Evolutionary conservation across 2,888 invertebrate genomes (phyloP).

Genomic region (Harpalus rubripes): DNA sequence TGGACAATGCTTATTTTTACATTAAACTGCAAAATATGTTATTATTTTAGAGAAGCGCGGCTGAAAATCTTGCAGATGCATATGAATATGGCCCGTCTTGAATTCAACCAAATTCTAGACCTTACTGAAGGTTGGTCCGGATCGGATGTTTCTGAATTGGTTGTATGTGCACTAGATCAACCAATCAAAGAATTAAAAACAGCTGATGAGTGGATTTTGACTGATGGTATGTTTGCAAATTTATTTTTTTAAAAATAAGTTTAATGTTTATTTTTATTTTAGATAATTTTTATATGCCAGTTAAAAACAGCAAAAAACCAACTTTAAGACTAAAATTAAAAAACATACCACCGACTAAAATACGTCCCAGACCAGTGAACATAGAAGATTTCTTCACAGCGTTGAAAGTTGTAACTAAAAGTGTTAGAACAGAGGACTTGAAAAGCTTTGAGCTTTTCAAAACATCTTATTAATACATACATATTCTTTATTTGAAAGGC

Average conservation of each 20-base stretch:
- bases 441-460: constrained; percentile 71
- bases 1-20: too few species aligned
- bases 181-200: constrained; percentile 78
- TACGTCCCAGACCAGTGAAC: constrained; percentile 72
- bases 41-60: constrained; percentile 70
- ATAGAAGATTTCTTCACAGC: constrained; percentile 73
- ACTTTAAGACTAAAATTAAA: constrained; percentile 69
- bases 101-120: constrained; percentile 76
- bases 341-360: constrained; percentile 72
- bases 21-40: too few species aligned
- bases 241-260: constrained; percentile 45
- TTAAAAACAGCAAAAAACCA: constrained; percentile 7
- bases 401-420: constrained; percentile 71
- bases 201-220: constrained; percentile 75
- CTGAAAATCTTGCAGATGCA: constrained; percentile 71
- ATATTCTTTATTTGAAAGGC: constrained; percentile 50
- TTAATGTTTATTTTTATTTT: constrained; percentile 34
- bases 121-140: constrained; percentile 80
- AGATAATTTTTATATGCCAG: constrained; percentile 61
- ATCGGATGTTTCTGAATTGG: constrained; percentile 79
- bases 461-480: constrained; percentile 28
- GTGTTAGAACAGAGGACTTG: constrained; percentile 72
- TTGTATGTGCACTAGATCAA: constrained; percentile 76
- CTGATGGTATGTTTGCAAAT: constrained; percentile 69
- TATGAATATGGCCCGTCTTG: constrained; percentile 49